A percentile compares a stretch with the other conserved stretches of the same genome.
These are phyloP conservation scores for Rhea americana DNA, from an alignment of 2,113 vertebrate species.

Conservation along the genomic window DNA sequence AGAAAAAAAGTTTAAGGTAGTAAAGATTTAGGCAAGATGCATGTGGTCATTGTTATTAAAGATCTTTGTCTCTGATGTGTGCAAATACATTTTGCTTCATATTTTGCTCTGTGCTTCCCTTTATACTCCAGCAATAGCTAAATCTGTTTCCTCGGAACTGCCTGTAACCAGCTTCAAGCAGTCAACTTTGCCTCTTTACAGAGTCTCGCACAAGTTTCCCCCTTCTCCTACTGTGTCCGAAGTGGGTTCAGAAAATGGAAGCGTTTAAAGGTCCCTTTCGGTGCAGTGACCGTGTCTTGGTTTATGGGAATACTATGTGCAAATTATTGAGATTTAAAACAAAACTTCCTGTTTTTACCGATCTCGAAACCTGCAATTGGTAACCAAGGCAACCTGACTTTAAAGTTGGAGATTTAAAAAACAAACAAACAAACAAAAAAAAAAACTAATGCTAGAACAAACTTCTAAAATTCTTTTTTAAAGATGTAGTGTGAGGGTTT, in stretches of 20 bases:
- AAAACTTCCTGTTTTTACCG: not conserved
- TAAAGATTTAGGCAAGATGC: not conserved
- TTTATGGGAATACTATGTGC: not conserved
- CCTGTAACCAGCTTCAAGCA: not conserved
- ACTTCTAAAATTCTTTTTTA: not conserved
- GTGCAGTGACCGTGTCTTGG: not conserved
- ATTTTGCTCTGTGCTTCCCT: not conserved
- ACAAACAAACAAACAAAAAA: not conserved
- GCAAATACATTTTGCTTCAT: not conserved
- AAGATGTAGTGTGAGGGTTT: not conserved
- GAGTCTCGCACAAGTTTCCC: not conserved
- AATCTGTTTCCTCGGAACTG: not conserved
- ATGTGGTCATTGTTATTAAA: not conserved
- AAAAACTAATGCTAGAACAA: not conserved
- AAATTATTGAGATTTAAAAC: constrained; percentile 1
- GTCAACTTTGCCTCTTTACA: not conserved
- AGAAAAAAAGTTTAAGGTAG: not conserved
- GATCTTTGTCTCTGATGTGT: not conserved
- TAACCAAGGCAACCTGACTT: not conserved
- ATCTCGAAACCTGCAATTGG: not conserved
- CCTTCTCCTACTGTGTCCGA: not conserved
- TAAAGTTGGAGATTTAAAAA: not conserved
- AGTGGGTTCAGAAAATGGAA: not conserved
- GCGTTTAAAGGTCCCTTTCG: not conserved
- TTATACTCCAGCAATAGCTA: not conserved